A percentile compares a stretch with the other conserved stretches of the same genome.
These are phyloP conservation scores for Stichopus horrens DNA, from an alignment of 53 echinoderm and acorn worm genomes.

Conservation along the genomic window DNA sequence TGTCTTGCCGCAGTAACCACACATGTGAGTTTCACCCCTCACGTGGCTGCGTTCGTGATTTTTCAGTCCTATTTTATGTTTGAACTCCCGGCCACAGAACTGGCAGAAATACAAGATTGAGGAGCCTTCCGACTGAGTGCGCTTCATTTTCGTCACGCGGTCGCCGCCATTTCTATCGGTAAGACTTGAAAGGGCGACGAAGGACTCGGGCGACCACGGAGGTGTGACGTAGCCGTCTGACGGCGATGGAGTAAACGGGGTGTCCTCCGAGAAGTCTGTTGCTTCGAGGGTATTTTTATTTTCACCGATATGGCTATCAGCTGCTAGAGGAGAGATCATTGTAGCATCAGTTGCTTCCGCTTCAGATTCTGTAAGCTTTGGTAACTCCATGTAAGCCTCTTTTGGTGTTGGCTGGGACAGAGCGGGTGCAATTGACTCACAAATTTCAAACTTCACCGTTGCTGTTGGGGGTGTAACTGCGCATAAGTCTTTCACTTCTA, in stretches of 20 bases:
- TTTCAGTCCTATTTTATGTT: conserved; percentile 77
- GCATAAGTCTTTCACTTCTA: too few relatives aligned
- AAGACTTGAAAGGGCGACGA: not conserved
- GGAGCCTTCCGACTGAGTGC: not conserved
- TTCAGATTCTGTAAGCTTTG: not conserved
- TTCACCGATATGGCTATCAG: not conserved
- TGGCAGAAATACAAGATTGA: conserved; percentile 42
- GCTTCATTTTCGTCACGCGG: not conserved
- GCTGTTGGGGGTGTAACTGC: too few relatives aligned
- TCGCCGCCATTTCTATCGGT: not conserved
- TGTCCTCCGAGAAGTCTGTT: not conserved
- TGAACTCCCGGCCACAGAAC: conserved; percentile 65
- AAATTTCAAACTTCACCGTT: too few relatives aligned
- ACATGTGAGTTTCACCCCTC: conserved; percentile 57
- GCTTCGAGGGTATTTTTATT: not conserved
- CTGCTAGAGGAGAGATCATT: conserved; percentile 6
- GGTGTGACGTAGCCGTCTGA: conserved; percentile 14
- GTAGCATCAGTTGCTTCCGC: not conserved
- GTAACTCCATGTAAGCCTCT: not conserved
- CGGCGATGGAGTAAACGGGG: not conserved
- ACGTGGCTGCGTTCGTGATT: conserved; percentile 87
- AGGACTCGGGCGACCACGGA: not conserved
- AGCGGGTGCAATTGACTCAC: too few relatives aligned
- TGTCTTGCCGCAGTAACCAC: conserved; percentile 68
- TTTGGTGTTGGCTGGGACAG: too few relatives aligned